Evolutionary conservation across 2,888 invertebrate genomes (phyloP).

Genomic region (Chymomyza caudatula): DNA sequence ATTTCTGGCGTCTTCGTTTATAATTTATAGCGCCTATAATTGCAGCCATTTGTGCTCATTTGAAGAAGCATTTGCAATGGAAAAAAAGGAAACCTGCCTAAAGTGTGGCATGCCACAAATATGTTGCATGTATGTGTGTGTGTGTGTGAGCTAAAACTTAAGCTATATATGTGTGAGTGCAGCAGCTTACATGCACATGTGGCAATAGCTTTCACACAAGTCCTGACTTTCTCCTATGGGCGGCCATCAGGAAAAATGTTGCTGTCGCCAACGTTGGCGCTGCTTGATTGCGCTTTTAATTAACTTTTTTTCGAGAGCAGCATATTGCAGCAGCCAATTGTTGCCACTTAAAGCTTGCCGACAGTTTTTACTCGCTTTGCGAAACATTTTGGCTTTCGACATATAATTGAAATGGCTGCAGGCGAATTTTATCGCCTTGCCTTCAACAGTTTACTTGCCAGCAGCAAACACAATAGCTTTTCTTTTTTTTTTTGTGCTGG

Average conservation of each 20-base stretch:
- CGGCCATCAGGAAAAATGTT: slow-evolving; percentile 50
- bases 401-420: slow-evolving; percentile 50
- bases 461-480: slow-evolving; percentile 9
- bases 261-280: slow-evolving; percentile 27
- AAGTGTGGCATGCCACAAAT: neutral
- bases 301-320: slow-evolving; percentile 59
- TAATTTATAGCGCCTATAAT: slow-evolving; percentile 71
- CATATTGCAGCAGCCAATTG: slow-evolving; percentile 46
- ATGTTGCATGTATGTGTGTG: neutral
- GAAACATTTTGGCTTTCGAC: slow-evolving; percentile 56
- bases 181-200: neutral
- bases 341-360: slow-evolving; percentile 39
- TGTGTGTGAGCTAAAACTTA: neutral
- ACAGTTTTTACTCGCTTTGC: slow-evolving; percentile 36
- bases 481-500: slow-evolving; percentile 8
- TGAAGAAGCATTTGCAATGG: slow-evolving; percentile 5
- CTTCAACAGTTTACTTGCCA: slow-evolving; percentile 31
- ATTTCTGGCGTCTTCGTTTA: slow-evolving; percentile 34
- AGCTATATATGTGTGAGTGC: neutral
- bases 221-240: slow-evolving; percentile 34
- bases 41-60: slow-evolving; percentile 59
- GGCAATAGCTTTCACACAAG: neutral
- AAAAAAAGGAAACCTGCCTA: neutral
- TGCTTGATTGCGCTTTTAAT: slow-evolving; percentile 73
- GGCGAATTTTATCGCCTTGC: slow-evolving; percentile 15